A percentile compares a stretch with the other conserved stretches of the same genome.
These are phyloP conservation scores for Antheraea yamamai DNA, from an alignment of 2,888 invertebrate species.

Conservation along the genomic window DNA sequence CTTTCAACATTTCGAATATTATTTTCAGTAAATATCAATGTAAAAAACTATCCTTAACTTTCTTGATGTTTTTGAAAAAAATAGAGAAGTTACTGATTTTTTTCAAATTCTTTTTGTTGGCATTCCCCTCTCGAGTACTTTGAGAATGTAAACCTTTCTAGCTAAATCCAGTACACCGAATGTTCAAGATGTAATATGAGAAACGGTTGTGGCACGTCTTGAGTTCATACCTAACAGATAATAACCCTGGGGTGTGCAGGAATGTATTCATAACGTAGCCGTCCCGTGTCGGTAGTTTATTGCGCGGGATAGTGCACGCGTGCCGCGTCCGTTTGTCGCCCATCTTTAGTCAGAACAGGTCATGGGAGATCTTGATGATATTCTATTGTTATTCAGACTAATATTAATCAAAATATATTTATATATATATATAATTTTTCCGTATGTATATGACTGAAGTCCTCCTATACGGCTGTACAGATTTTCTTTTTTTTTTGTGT, in stretches of 20 bases:
- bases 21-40: not conserved
- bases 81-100: too few relatives aligned
- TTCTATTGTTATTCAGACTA: not conserved
- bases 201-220: not conserved
- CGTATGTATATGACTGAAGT: too few relatives aligned
- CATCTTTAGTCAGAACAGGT: not conserved
- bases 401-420: not conserved
- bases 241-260: slow-evolving; percentile 30
- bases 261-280: slow-evolving; percentile 39
- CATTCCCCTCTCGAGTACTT: not conserved
- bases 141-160: not conserved
- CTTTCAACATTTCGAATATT: not conserved
- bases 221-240: slow-evolving; percentile 10
- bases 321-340: slow-evolving; percentile 33
- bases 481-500: too few relatives aligned
- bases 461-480: too few relatives aligned
- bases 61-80: too few relatives aligned
- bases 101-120: too few relatives aligned
- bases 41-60: too few relatives aligned
- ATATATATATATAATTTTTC: too few relatives aligned
- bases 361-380: not conserved
- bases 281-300: slow-evolving; percentile 36
- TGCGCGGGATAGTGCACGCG: slow-evolving; percentile 36
- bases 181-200: not conserved
- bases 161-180: not conserved